Conservation (phyloP, 2,888 invertebrate genomes). For the Epinotia ramella region DNA sequence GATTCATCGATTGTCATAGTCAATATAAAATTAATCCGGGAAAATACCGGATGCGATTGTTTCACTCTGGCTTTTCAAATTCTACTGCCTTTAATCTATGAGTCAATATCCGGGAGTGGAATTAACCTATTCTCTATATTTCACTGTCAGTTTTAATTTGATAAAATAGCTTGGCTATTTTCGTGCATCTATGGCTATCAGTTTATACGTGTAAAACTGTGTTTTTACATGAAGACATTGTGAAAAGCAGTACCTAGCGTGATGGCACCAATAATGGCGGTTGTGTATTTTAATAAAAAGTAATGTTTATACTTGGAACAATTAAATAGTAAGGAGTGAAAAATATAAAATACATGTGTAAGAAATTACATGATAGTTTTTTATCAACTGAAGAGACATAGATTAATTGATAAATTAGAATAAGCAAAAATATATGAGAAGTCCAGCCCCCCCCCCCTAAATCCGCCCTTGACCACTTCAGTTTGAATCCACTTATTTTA, state of each 20-base stretch:
- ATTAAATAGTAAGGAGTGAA: too few relatives aligned
- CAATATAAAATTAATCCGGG: conserved; percentile 22
- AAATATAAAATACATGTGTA: too few relatives aligned
- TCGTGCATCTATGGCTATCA: background rate
- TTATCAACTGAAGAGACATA: too few relatives aligned
- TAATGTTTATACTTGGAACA: too few relatives aligned
- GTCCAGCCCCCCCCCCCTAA: too few relatives aligned
- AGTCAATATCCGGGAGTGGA: conserved; percentile 33
- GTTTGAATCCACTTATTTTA: too few relatives aligned
- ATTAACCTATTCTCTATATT: conserved; percentile 12
- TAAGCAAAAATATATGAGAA: too few relatives aligned
- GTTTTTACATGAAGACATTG: background rate
- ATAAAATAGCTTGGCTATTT: background rate
- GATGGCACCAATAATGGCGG: too few relatives aligned
- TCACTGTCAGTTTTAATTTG: background rate
- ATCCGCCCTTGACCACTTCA: too few relatives aligned
- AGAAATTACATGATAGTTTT: too few relatives aligned
- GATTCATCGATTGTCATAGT: conserved; percentile 22
- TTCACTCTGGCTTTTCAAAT: conserved; percentile 5
- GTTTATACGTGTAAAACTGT: background rate
- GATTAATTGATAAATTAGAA: too few relatives aligned
- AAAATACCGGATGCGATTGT: background rate
- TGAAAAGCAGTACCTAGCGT: background rate
- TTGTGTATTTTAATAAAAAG: too few relatives aligned
- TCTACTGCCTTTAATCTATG: conserved; percentile 24